Evolutionary conservation across 1,140 invertebrate species (phyloP), one percentile per base, ranked within the genome.

Genomic region (Polyergus mexicanus): DNA sequence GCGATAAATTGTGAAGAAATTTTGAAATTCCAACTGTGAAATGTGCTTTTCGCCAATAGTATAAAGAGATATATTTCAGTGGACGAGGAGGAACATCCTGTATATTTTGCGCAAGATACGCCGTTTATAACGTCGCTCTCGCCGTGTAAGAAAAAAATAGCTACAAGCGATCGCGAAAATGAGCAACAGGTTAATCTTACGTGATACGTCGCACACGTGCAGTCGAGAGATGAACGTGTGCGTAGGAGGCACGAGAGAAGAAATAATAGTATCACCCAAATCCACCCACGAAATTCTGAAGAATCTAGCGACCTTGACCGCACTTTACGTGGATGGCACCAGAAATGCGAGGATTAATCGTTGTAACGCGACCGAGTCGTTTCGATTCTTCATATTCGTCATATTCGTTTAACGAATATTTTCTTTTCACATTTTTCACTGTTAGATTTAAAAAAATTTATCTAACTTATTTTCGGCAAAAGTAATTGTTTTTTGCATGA

Each of bases 101-200:
- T 76, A 76, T 56, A 75, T 74, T 76, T 16, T 56, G 58, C 51
- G 60, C 25, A 60, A 84, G 60, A n/a, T 63, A 47, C 28, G 69
- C 69, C n/a, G 44, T 76, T 51, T 16, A 32, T 85, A 19, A 65
- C 32, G 32, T 32, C 3, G 3, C 38, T 32, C 62, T 38, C 47
- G 11, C 32, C 75, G 51, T 47, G 28, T 62, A 54, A 80, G 56
- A 84, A 58, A 62, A 54, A 65, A 80, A 85, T 88, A 78, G 38
- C 56, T 38, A 19, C 11, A 60, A 47, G 56, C 60, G n/a, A 69
- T 41, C 47, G 32, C 47, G 38, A 47, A 56, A n/a, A 62, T 65
- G 44, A 71, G 87, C 77, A 89, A 88, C 88, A 86, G 84, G 87
- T 88, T 84, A 76, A 69, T 80, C 71, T 87, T 72, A 72, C 80